Conservation (phyloP, 2,113 vertebrate species). For the Zootoca vivipara region DNA sequence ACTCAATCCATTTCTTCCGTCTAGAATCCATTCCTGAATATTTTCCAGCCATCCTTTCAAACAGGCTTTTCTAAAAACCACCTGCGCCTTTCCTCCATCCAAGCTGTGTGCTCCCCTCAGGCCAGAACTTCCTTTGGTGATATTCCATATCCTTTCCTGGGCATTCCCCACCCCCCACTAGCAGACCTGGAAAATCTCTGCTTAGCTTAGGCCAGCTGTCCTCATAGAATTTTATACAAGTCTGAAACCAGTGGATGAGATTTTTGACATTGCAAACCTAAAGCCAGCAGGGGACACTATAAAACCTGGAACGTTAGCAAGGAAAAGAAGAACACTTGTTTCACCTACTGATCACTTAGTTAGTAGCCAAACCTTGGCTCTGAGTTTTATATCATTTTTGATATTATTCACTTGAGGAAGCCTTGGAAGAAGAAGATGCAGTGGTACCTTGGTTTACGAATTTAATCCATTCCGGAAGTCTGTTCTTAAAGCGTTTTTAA, state of each 20-base stretch:
- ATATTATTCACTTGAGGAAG: background rate
- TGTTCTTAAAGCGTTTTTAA: too few species aligned
- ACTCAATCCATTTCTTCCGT: background rate
- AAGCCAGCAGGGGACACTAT: background rate
- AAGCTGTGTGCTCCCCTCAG: background rate
- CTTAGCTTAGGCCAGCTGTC: background rate
- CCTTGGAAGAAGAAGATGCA: too few species aligned
- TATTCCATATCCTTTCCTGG: background rate
- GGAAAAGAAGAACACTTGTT: background rate
- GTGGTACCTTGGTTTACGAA: too few species aligned
- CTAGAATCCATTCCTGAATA: background rate
- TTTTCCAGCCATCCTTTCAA: background rate
- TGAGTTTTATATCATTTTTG: background rate
- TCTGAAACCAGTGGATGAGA: background rate
- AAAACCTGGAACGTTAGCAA: background rate
- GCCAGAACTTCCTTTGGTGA: background rate
- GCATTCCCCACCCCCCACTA: background rate
- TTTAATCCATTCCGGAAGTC: too few species aligned
- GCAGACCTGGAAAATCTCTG: background rate
- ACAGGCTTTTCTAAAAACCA: background rate
- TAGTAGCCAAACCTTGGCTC: background rate
- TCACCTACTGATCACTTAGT: background rate
- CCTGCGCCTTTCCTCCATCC: background rate
- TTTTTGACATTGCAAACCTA: background rate
- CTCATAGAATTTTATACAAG: conserved; percentile 1